phyloP scores from a whole-genome alignment of 1,140 invertebrate species.

The Odontomachus brunneus region DNA sequence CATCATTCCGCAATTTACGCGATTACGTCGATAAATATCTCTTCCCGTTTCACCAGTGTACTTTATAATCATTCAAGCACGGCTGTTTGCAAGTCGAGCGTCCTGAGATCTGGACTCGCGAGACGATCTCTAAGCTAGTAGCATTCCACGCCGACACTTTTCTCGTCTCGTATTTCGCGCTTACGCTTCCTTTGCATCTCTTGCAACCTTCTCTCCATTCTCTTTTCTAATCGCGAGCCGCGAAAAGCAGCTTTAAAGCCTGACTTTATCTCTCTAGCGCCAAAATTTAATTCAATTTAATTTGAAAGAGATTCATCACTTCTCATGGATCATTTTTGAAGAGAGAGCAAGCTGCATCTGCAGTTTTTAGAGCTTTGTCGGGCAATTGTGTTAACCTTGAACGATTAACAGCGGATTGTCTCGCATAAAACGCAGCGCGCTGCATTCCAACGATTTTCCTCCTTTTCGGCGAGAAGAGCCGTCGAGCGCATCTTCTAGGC shows the following conservation, averaged over 20 bases:
- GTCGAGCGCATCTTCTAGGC: constrained; percentile 29
- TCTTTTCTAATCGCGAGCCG: background rate
- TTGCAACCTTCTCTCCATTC: background rate
- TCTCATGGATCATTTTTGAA: no score
- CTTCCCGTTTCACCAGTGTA: constrained; percentile 76
- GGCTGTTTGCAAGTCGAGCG: constrained; percentile 76
- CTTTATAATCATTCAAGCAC: constrained; percentile 82
- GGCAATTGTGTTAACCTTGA: constrained; percentile 39
- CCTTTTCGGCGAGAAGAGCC: constrained; percentile 12
- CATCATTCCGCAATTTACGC: constrained; percentile 80
- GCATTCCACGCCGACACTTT: constrained; percentile 82
- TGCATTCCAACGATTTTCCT: constrained; percentile 41
- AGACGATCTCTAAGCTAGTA: constrained; percentile 81
- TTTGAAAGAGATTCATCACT: no score
- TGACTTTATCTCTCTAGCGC: no score
- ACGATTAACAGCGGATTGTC: constrained; percentile 15
- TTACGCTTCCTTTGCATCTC: constrained; percentile 41
- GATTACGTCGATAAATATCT: constrained; percentile 83
- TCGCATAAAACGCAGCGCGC: background rate
- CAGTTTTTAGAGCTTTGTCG: no score
- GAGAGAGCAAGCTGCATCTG: no score
- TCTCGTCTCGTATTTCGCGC: constrained; percentile 80
- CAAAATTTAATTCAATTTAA: background rate
- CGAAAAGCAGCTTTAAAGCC: no score
- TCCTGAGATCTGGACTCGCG: constrained; percentile 82